A percentile compares a stretch with the other conserved stretches of the same genome.
phyloP scores from a whole-genome alignment of 2,797 vertebrate genomes.

The Pseudotriccus pelzelni region DNA sequence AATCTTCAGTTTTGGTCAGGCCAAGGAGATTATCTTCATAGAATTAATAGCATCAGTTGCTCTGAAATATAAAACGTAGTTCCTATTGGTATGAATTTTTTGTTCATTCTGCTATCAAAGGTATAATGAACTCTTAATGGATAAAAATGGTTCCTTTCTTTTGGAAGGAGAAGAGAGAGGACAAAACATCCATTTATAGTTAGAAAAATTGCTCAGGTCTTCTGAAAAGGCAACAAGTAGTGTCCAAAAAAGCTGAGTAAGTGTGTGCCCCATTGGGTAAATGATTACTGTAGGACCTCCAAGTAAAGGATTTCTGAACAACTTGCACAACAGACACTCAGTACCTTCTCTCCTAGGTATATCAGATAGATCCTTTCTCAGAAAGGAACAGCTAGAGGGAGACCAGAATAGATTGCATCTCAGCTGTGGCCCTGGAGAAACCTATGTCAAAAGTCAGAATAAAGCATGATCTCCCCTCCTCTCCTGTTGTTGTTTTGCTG shows the following conservation, averaged over 20 bases:
- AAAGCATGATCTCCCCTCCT: background rate
- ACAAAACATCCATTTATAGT: background rate
- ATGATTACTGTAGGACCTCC: background rate
- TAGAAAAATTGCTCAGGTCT: background rate
- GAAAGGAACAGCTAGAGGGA: background rate
- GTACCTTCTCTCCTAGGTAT: background rate
- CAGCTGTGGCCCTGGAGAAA: background rate
- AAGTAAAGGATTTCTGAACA: background rate
- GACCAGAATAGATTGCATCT: background rate
- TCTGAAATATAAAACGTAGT: background rate
- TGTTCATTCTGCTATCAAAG: background rate
- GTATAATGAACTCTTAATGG: background rate
- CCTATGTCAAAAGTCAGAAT: background rate
- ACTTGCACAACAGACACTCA: background rate
- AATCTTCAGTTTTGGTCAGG: background rate
- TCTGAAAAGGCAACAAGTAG: background rate
- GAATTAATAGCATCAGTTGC: background rate
- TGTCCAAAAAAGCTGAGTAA: background rate
- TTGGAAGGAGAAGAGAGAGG: background rate
- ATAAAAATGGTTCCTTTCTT: background rate
- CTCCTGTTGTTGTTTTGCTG: background rate
- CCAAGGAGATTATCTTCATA: background rate
- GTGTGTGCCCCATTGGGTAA: background rate
- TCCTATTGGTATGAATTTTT: background rate
- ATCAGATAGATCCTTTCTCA: background rate